These are phyloP conservation scores for Tolmerus cingulatus DNA, from an alignment of 2,888 invertebrate species.

Conservation along the genomic window DNA sequence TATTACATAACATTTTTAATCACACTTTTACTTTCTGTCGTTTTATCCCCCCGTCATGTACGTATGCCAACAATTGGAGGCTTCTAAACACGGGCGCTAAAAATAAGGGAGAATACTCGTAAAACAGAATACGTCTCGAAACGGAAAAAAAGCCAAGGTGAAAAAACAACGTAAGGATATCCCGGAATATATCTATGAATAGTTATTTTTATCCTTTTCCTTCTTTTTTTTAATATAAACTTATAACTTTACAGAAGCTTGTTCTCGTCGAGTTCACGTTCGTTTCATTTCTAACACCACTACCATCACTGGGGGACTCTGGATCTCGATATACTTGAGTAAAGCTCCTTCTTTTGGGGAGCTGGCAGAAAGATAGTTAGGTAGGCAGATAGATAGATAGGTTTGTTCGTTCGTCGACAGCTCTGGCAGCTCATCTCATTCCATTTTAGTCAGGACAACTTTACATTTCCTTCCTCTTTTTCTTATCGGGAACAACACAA, in stretches of 20 bases:
- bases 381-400: not conserved
- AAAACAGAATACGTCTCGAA: not conserved
- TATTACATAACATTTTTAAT: conserved; percentile 39
- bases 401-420: not conserved
- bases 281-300: conserved; percentile 13
- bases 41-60: not conserved
- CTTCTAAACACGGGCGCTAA: not conserved
- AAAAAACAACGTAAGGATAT: conserved; percentile 9
- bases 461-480: conserved; percentile 3
- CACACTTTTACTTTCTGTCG: conserved; percentile 14
- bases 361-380: not conserved
- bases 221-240: conserved; percentile 11
- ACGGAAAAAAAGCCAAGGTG: conserved; percentile 7
- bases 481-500: not conserved
- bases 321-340: conserved; percentile 7
- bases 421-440: not conserved
- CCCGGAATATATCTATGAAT: not conserved
- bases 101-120: not conserved
- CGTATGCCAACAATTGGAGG: not conserved
- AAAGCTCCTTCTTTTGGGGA: conserved; percentile 3
- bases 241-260: conserved; percentile 16
- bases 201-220: conserved; percentile 13
- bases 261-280: conserved; percentile 8
- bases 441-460: conserved; percentile 1
- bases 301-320: conserved; percentile 12